Evolutionary conservation across 2,797 vertebrate genomes (phyloP).

Genomic region (Micropoecilia bifurca): DNA sequence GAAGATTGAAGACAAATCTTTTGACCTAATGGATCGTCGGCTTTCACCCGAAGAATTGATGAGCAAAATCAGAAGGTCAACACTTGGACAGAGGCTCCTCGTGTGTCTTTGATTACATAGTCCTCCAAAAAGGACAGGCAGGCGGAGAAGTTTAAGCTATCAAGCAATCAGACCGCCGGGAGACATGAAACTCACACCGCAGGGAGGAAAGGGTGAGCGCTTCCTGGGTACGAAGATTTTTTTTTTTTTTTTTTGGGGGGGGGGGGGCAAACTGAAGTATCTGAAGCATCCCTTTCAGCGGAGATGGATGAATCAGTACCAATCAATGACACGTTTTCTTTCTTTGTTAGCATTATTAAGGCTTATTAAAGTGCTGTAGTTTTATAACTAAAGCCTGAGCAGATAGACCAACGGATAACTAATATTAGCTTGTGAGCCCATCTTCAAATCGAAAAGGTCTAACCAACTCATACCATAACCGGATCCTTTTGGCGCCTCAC

Average conservation of each 20-base stretch:
- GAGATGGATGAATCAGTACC: not conserved
- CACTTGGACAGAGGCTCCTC: constrained; percentile 73
- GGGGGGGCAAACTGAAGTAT: constrained; percentile 14
- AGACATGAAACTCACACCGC: constrained; percentile 83
- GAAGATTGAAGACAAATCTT: constrained; percentile 68
- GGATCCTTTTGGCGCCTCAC: not conserved
- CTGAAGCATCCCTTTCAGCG: no score
- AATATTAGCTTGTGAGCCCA: not conserved
- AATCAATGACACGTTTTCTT: constrained; percentile 35
- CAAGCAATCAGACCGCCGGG: constrained; percentile 80
- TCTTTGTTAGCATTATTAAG: not conserved
- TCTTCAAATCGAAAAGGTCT: not conserved
- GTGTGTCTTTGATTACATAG: constrained; percentile 84
- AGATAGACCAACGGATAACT: no score
- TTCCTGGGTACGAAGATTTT: constrained; percentile 63
- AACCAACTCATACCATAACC: not conserved
- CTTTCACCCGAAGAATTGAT: constrained; percentile 78
- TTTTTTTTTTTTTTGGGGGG: constrained; percentile 20
- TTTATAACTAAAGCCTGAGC: no score
- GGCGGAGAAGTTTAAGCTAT: constrained; percentile 80
- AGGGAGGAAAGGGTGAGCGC: constrained; percentile 60
- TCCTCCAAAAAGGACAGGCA: constrained; percentile 70
- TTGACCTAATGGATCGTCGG: constrained; percentile 71
- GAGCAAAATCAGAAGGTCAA: constrained; percentile 83
- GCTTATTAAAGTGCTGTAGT: no score